Conservation (phyloP, 2,113 vertebrate genomes). For the Tor tambroides region DNA sequence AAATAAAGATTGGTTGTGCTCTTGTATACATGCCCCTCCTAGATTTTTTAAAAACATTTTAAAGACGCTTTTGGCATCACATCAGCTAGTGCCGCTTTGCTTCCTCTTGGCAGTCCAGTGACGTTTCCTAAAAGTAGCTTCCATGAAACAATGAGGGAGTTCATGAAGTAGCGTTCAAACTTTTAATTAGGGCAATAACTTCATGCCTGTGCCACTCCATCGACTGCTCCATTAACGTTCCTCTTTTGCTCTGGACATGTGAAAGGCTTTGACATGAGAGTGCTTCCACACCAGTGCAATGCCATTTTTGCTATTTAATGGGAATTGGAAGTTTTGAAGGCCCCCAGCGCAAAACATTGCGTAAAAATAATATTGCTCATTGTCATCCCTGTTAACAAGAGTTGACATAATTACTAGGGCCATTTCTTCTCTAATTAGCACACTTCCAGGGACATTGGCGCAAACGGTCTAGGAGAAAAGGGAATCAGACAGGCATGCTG, state of each 20-base stretch:
- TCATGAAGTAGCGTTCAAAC: constrained; percentile 44
- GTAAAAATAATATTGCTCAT: constrained; percentile 97
- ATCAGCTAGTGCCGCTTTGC: constrained; percentile 4
- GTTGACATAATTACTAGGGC: constrained; percentile 96
- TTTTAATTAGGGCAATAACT: constrained; percentile 76
- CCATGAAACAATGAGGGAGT: constrained; percentile 35
- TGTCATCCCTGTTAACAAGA: constrained; percentile 88
- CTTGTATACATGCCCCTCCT: background rate
- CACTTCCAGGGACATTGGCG: constrained; percentile 87
- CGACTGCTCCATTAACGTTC: constrained; percentile 60
- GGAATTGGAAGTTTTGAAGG: constrained; percentile 84
- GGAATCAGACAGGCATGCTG: constrained; percentile 93
- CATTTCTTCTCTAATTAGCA: constrained; percentile 99
- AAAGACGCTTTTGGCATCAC: background rate
- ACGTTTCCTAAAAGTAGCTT: constrained; percentile 24
- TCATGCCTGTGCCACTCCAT: constrained; percentile 71
- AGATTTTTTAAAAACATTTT: background rate
- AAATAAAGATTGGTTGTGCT: background rate
- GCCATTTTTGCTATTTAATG: constrained; percentile 85
- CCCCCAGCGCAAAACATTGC: constrained; percentile 90
- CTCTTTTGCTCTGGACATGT: constrained; percentile 63
- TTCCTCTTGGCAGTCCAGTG: background rate
- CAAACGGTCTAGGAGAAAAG: constrained; percentile 84
- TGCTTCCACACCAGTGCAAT: constrained; percentile 54
- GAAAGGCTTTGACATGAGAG: constrained; percentile 65